Base-by-base conservation (phyloP, 2,888 invertebrate species). In the Sthenelais limicola region DNA sequence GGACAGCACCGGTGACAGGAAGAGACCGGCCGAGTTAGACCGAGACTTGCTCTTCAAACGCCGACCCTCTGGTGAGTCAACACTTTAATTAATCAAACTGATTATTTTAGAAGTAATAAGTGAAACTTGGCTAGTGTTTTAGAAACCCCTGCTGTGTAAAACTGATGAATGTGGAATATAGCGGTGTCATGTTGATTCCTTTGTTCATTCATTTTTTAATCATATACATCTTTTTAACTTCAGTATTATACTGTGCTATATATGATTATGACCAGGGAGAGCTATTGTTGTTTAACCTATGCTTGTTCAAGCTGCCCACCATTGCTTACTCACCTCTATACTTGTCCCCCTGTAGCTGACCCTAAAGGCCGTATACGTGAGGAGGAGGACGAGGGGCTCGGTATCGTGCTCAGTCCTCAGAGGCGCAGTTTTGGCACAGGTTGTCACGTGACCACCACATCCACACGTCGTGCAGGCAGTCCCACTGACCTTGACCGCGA, bases 391-490 rank as follows among this genome's bases (percentile, higher is more conserved):
- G 94, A 94, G 88, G 92, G 92, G 86, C 94, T 94, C 87, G 93
- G 93, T 68, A 94, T 95, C 80, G 93, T 95, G 79, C 89, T 95
- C 82, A 94, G 94, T 79, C 95, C 95, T 68, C 95, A 95, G 88
- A 91, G 95, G 15, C 91, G 94, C 78, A 94, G 93, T 82, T 95
- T 95, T 89, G 94, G 93, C 82, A 93, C 94, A 18, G 95, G 95
- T 72, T 95, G 95, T 89, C 94, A 93, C 80, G 94, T 94, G 72
- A 91, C 91, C 18, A 47, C 74, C 24, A 47, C 35, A 15, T 24
- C 71, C 1, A 58, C 28, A 26, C 28, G 70, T 15, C 62, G 79
- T 75, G 26, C 81, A 15, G 76, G 74, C 7, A 80, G 81, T 49
- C 74, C 71, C 32, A 78, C 79, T 21, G 79, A 80, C 5, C 72